These are phyloP conservation scores for Oxycera nigricornis DNA, from an alignment of 2,888 invertebrate species.

Conservation along the genomic window DNA sequence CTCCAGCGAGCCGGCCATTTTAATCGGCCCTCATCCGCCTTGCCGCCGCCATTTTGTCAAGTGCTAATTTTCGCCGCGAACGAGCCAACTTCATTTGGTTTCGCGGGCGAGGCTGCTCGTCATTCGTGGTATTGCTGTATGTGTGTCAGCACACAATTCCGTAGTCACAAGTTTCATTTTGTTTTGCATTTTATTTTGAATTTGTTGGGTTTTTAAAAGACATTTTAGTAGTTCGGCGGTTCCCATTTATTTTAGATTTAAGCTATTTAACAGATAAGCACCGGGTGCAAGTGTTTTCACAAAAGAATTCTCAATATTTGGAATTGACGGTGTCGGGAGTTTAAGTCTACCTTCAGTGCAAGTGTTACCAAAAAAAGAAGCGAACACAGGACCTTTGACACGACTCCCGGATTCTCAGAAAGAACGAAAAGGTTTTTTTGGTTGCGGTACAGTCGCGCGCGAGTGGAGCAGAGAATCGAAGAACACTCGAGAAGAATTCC, in stretches of 20 bases:
- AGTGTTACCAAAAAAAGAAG: background rate
- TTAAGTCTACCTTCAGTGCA: background rate
- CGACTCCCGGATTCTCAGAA: constrained; percentile 8
- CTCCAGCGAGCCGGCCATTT: background rate
- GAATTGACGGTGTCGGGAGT: too few relatives aligned
- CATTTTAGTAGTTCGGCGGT: too few relatives aligned
- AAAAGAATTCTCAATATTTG: too few relatives aligned
- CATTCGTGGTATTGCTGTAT: constrained; percentile 34
- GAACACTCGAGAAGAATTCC: background rate
- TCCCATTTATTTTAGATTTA: background rate
- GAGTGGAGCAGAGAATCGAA: background rate
- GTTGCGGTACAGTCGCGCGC: background rate
- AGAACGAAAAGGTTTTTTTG: background rate
- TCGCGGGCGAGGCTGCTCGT: background rate
- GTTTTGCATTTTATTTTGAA: constrained; percentile 26
- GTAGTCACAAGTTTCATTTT: constrained; percentile 11
- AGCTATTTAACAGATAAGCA: too few relatives aligned
- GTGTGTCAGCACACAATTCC: constrained; percentile 10
- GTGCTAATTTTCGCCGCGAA: background rate
- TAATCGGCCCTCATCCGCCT: background rate
- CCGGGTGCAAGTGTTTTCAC: too few relatives aligned
- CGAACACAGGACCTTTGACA: background rate
- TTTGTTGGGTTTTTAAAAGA: background rate
- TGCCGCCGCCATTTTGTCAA: constrained; percentile 9
- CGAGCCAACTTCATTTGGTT: background rate